These are phyloP conservation scores for Actinopyga echinites DNA, from an alignment of 53 echinoderm and acorn worm genomes.

Conservation along the genomic window DNA sequence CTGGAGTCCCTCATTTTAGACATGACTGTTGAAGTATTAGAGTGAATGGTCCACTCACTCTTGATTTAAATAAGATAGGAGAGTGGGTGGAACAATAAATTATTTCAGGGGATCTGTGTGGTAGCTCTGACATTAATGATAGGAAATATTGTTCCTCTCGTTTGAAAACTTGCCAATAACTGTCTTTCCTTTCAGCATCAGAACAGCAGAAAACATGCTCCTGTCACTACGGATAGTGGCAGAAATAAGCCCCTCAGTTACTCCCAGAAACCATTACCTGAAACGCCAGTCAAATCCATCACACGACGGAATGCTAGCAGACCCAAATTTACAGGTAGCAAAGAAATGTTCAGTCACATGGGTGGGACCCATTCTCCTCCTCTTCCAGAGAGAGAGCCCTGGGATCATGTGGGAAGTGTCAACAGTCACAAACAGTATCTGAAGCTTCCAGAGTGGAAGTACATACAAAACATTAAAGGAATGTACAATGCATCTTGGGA, in stretches of 20 bases:
- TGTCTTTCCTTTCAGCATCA: slow-evolving; percentile 41
- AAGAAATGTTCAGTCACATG: neutral
- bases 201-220: slow-evolving; percentile 45
- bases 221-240: neutral
- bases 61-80: too few relatives aligned
- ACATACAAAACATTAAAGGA: neutral
- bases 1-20: too few relatives aligned
- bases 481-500: neutral
- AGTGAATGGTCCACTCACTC: too few relatives aligned
- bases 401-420: neutral
- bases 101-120: too few relatives aligned
- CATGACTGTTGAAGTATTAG: too few relatives aligned
- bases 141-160: too few relatives aligned
- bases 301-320: slow-evolving; percentile 13
- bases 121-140: too few relatives aligned
- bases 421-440: neutral
- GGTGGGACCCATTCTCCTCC: slow-evolving; percentile 3
- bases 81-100: too few relatives aligned
- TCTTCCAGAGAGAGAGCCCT: neutral
- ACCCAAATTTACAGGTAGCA: neutral
- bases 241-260: slow-evolving; percentile 33
- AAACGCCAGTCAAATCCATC: slow-evolving; percentile 9
- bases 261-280: slow-evolving; percentile 9
- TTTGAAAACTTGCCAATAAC: too few relatives aligned
- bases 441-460: neutral